These are phyloP conservation scores for Dendrolimus kikuchii DNA, from an alignment of 1,140 invertebrate genomes.

Conservation along the genomic window DNA sequence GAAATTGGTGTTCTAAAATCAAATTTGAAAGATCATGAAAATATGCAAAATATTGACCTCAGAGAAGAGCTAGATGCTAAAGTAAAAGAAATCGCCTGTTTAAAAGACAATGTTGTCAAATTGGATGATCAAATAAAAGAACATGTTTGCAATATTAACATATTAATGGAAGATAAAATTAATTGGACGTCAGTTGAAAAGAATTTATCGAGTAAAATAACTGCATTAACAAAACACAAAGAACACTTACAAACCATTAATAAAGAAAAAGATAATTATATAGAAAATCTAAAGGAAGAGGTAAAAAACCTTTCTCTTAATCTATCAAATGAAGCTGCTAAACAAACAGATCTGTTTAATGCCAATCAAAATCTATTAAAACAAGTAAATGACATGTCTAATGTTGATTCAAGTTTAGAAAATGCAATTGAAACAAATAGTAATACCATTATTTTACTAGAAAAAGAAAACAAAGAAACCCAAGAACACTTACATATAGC, in stretches of 20 bases:
- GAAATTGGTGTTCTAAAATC: constrained; percentile 39
- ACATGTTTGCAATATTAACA: constrained; percentile 20
- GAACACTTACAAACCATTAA: not conserved
- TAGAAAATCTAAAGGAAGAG: constrained; percentile 19
- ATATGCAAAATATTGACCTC: constrained; percentile 6
- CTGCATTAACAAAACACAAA: too few relatives aligned
- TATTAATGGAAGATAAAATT: constrained; percentile 18
- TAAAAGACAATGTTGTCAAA: constrained; percentile 22
- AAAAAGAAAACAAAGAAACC: constrained; percentile 19
- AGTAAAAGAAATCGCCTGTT: constrained; percentile 20
- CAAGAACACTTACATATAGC: constrained; percentile 28
- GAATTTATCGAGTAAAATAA: constrained; percentile 17
- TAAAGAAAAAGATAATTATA: constrained; percentile 17
- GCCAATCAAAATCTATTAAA: constrained; percentile 17
- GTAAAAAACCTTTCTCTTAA: constrained; percentile 5
- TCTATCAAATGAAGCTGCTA: constrained; percentile 13
- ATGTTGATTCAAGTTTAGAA: constrained; percentile 27
- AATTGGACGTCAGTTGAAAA: constrained; percentile 14
- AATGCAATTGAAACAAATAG: constrained; percentile 27
- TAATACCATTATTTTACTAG: constrained; percentile 22
- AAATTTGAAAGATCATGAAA: constrained; percentile 15
- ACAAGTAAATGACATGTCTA: constrained; percentile 20
- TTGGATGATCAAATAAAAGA: constrained; percentile 23
- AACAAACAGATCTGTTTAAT: constrained; percentile 16
- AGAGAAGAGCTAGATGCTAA: constrained; percentile 25